Conservation (phyloP, 2,888 invertebrate species). For the Ephialtes manifestator region DNA sequence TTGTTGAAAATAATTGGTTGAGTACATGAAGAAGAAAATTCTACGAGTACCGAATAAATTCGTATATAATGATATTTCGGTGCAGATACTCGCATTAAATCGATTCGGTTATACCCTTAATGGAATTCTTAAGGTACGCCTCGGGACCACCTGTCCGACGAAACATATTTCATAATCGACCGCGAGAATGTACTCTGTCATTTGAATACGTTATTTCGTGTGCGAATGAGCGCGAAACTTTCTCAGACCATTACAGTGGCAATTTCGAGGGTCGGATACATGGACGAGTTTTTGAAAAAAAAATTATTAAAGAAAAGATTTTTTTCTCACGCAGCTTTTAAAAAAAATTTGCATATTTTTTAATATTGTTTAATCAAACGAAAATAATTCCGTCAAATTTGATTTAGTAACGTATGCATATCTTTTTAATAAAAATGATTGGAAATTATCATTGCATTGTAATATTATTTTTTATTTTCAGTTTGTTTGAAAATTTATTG, state of each 20-base stretch:
- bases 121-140: constrained; percentile 23
- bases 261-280: not conserved
- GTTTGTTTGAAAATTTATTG: too few species aligned
- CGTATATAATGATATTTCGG: not conserved
- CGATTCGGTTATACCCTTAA: constrained; percentile 40
- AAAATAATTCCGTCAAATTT: not conserved
- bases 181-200: constrained; percentile 26
- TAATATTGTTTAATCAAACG: not conserved
- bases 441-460: too few species aligned
- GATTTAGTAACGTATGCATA: not conserved
- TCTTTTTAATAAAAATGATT: not conserved
- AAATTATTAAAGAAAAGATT: not conserved
- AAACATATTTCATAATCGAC: constrained; percentile 50
- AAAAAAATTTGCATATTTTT: not conserved
- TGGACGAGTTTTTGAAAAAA: not conserved
- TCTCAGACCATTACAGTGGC: not conserved
- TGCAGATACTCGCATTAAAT: constrained; percentile 35
- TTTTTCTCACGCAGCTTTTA: not conserved
- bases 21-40: not conserved
- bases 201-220: constrained; percentile 48
- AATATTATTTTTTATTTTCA: too few species aligned
- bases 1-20: not conserved
- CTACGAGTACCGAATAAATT: not conserved
- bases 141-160: constrained; percentile 29
- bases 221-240: not conserved